Base-by-base conservation (phyloP, 2,888 invertebrate genomes). In the Cheiracanthium punctorium region DNA sequence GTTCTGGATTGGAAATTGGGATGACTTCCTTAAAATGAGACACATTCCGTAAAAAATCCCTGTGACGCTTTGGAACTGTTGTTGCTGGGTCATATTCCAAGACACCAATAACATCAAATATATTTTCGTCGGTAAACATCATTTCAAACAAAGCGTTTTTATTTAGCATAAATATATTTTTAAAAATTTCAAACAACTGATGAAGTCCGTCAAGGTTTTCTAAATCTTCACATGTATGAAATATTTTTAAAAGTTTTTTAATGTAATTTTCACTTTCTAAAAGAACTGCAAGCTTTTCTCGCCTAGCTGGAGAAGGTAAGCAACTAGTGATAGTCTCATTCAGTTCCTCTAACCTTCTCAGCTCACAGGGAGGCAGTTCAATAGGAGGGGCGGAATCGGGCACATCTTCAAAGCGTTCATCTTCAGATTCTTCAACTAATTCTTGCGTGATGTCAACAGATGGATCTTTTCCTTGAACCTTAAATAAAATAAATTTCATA, bases 401-500 rank as follows among this genome's bases (percentile, higher is more conserved):
- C 95, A 97, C 96, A 91, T 98, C 98, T 93, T 98, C 98, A 92
- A 97, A 98, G 72, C 97, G 94, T 91, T 98, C 98, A 94, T 98
- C 98, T 93, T 97, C 97, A 0, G 97, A 97, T 91, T 98, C 97
- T 92, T 98, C 97, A 4, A 97, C 97, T 90, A 97, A 96, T 90
- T 98, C 97, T 92, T 98, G 98, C 73, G 98, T 98, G 88, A 98
- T 97, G 92, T 98, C 98, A 87, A 98, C 98, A 32, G 98, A 97
- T 58, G 99, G 99, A 93, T 99, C 99, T 92, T 98, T 98, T 48
- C 99, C 99, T 94, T 99, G 99, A 52, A 99, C 97, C 95, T 96
- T 92, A 52, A 92, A 91, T 70, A 58, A 88, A 48, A 48, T 10
- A 48, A 12, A 48, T n/a, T n/a, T n/a, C n/a, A n/a, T n/a, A n/a